phyloP scores from a whole-genome alignment of 30 jellyfish, hydroid and myxozoan genomes.

The Turritopsis dohrnii region DNA sequence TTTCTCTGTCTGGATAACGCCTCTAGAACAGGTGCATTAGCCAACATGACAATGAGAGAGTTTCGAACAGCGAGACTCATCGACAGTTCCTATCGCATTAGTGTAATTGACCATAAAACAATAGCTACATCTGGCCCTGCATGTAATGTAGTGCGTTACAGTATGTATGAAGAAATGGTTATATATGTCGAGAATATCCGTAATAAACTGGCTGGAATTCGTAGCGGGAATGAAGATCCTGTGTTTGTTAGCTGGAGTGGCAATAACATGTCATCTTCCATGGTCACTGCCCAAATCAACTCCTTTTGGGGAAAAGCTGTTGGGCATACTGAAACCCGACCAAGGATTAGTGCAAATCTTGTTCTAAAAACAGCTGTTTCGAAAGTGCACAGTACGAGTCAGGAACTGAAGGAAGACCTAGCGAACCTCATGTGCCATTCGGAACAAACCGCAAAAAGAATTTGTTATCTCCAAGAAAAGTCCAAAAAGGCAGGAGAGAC shows the following conservation, averaged over 20 bases:
- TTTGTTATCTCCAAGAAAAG: background rate
- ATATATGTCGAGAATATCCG: constrained; percentile 3
- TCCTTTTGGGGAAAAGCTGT: constrained; percentile 32
- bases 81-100: background rate
- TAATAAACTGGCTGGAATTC: constrained; percentile 5
- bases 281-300: constrained; percentile 6
- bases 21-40: constrained; percentile 34
- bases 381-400: background rate
- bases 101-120: constrained; percentile 34
- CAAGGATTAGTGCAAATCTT: constrained; percentile 2
- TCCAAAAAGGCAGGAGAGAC: constrained; percentile 13
- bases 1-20: constrained; percentile 24
- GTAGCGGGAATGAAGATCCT: background rate
- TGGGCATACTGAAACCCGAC: constrained; percentile 21
- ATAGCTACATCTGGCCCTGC: constrained; percentile 42
- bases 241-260: constrained; percentile 35
- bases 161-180: background rate
- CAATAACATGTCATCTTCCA: constrained; percentile 18
- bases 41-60: constrained; percentile 19
- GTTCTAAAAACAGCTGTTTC: constrained; percentile 26
- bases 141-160: background rate
- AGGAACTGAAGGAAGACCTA: background rate
- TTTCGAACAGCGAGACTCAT: background rate
- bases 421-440: background rate
- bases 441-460: background rate